Evolutionary conservation across 2,888 invertebrate genomes (phyloP).

Genomic region (Sepiola atlantica): DNA sequence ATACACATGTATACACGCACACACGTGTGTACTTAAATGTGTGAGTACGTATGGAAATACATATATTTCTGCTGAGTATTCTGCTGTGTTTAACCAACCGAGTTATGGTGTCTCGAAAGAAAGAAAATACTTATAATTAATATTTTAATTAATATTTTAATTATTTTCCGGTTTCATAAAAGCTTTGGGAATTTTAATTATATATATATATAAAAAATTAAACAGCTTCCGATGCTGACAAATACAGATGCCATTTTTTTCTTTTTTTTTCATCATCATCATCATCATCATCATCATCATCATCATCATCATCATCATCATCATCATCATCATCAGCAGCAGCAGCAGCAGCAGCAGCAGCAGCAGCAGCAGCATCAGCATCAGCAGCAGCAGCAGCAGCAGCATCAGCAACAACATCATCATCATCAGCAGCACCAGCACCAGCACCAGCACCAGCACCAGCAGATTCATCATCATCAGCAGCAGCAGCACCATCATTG

Average conservation of each 20-base stretch:
- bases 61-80: background rate
- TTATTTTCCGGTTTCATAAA: conserved; percentile 19
- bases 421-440: no score
- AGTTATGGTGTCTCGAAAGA: background rate
- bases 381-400: no score
- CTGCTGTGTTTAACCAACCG: background rate
- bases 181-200: background rate
- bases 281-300: conserved; percentile 32
- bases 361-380: no score
- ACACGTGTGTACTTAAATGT: background rate
- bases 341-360: no score
- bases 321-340: no score
- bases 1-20: background rate
- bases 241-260: background rate
- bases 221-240: background rate
- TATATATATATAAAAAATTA: background rate
- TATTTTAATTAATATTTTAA: background rate
- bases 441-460: no score
- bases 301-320: background rate
- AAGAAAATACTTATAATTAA: background rate
- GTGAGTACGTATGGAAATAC: background rate
- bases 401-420: no score
- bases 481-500: no score
- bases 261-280: background rate
- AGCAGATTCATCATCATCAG: no score